Evolutionary conservation across 1,140 invertebrate species (phyloP).

Genomic region (Drosophila gunungcola): DNA sequence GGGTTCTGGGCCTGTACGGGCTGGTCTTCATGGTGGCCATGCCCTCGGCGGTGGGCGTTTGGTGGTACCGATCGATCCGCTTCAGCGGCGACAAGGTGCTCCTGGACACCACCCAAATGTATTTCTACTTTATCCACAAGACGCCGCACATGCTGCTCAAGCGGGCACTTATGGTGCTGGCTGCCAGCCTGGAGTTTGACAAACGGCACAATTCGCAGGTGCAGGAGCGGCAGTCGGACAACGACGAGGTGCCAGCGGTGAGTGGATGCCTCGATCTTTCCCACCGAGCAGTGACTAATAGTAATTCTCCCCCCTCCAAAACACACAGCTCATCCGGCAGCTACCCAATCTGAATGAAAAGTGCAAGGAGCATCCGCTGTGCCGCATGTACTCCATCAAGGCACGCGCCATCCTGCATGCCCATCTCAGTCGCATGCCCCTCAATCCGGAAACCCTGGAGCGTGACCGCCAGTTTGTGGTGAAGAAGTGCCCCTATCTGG

Average conservation of each 20-base stretch:
- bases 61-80: constrained; percentile 99
- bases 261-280: constrained; percentile 55
- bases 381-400: constrained; percentile 98
- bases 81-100: constrained; percentile 98
- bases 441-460: constrained; percentile 93
- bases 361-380: constrained; percentile 97
- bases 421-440: constrained; percentile 93
- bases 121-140: constrained; percentile 98
- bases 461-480: constrained; percentile 94
- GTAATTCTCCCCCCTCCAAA: not conserved
- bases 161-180: constrained; percentile 97
- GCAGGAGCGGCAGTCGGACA: constrained; percentile 96
- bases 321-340: constrained; percentile 92
- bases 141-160: constrained; percentile 97
- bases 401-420: constrained; percentile 97
- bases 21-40: constrained; percentile 99
- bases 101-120: constrained; percentile 97
- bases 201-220: constrained; percentile 97
- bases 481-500: constrained; percentile 96
- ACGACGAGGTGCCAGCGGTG: constrained; percentile 96
- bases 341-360: constrained; percentile 96
- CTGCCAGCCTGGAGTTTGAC: constrained; percentile 98
- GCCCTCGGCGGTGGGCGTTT: constrained; percentile 96
- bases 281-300: not conserved
- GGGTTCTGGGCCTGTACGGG: constrained; percentile 98